Evolutionary conservation across 2,888 invertebrate species (phyloP).

Genomic region (Drosophila meridiana): DNA sequence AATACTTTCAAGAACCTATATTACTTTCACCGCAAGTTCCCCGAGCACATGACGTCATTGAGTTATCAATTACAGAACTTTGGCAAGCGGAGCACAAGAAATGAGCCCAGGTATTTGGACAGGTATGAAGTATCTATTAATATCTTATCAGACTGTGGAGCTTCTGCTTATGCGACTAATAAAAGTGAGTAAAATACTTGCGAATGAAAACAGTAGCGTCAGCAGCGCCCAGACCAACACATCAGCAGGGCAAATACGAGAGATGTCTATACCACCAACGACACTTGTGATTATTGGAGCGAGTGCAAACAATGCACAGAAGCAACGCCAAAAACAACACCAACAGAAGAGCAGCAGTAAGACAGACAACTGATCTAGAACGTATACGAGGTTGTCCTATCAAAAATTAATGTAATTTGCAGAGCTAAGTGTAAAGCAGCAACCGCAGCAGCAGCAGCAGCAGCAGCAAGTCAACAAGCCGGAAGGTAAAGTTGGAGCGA

Average conservation of each 20-base stretch:
- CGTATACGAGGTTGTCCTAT: background rate
- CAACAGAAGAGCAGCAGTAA: slow-evolving; percentile 19
- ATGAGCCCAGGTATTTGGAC: slow-evolving; percentile 1
- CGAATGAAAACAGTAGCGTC: slow-evolving; percentile 32
- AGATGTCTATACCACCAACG: slow-evolving; percentile 64
- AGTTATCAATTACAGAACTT: slow-evolving; percentile 15
- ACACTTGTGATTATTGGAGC: slow-evolving; percentile 63
- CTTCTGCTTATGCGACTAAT: slow-evolving; percentile 39
- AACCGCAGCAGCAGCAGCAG: background rate
- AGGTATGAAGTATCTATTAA: slow-evolving; percentile 30
- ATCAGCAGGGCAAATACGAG: slow-evolving; percentile 9
- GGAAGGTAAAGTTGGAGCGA: slow-evolving; percentile 12
- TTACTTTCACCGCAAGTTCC: background rate
- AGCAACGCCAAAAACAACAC: slow-evolving; percentile 14
- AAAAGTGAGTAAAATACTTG: slow-evolving; percentile 45
- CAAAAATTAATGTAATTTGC: slow-evolving; percentile 17
- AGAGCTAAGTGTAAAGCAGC: slow-evolving; percentile 20
- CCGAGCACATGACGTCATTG: slow-evolving; percentile 21
- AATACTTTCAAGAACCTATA: background rate
- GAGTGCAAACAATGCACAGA: slow-evolving; percentile 41
- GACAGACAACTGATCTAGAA: background rate
- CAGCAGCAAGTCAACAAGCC: slow-evolving; percentile 2
- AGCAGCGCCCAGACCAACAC: slow-evolving; percentile 22
- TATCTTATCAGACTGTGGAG: slow-evolving; percentile 41
- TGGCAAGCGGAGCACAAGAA: background rate